Evolutionary conservation across 2,797 vertebrate species (phyloP), one percentile per base, ranked within the genome.

Genomic region (Apogon talboti): DNA sequence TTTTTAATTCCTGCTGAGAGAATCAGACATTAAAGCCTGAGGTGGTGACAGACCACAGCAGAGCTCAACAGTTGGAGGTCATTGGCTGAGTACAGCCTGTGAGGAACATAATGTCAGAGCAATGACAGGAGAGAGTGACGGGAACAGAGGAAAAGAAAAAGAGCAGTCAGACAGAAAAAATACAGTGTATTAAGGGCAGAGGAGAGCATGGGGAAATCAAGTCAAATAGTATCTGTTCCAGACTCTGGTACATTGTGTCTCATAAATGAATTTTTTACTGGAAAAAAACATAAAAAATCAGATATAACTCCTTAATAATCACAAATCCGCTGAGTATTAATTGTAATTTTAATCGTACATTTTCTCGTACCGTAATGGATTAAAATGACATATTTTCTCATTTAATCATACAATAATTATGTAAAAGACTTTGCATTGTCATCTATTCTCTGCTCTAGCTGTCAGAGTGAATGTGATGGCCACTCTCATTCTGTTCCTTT

Each of bases 31-130:
- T 54, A 65, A 76, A 84, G 74, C 71, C 48, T 6, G 44, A 81
- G 66, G 75, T 77, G 75, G 69, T 69, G 76, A 83, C 52, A 66
- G 49, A 53, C 37, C 66, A 60, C 74, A 73, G 44, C 62, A 59
- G 56, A 74, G 49, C 62, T 51, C 43, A 58, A 15, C 66, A 78
- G 50, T 56, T 9, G 8, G 79, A 69, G 74, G 70, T 76, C 75
- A 66, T 1, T 19, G 56, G 53, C 62, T 0, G 11, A 47, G 66
- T 30, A 30, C 61, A 74, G 58, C 30, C 54, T 68, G 65, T 79
- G 46, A 72, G 41, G 69, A 81, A 78, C 48, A 56, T 10, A 47
- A 49, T 66, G 55, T 71, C 60, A 78, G 47, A 51, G 57, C 56
- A 46, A 54, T 58, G 38, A 68, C 47, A 41, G 42, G 44, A 59